Conservation (phyloP, 2,888 invertebrate genomes). For the Euspilapteryx auroguttella region DNA sequence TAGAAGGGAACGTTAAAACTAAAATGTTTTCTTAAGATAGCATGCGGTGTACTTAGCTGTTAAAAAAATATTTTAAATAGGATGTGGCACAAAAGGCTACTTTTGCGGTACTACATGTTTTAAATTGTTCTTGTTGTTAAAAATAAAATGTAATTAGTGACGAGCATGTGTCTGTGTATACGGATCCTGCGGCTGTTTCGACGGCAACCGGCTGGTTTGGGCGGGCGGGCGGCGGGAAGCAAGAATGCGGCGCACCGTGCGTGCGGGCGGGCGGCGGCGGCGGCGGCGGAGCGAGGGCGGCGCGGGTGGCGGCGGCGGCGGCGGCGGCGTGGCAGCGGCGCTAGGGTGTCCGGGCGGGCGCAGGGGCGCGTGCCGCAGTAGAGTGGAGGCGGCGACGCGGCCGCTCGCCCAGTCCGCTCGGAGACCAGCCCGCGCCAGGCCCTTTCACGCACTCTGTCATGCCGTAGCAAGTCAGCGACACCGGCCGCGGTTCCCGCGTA, state of each 20-base stretch:
- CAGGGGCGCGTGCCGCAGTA: constrained; percentile 54
- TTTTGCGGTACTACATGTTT: too few species aligned
- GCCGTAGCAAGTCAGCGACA: neutral
- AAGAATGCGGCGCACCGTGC: constrained; percentile 47
- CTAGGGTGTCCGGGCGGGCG: constrained; percentile 14
- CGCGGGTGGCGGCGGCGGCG: constrained; percentile 16
- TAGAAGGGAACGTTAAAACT: too few species aligned
- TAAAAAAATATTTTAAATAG: too few species aligned
- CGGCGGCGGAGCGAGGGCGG: constrained; percentile 14
- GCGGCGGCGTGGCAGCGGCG: constrained; percentile 21
- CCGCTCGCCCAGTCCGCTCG: constrained; percentile 23
- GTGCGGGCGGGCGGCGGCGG: constrained; percentile 29
- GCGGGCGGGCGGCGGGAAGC: constrained; percentile 17
- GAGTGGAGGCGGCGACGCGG: constrained; percentile 51
- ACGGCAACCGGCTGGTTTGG: too few species aligned
- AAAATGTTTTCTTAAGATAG: too few species aligned
- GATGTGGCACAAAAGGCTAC: too few species aligned
- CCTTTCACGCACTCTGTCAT: neutral
- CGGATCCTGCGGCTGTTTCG: constrained; percentile 15
- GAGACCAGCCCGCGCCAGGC: neutral
- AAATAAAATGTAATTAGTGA: too few species aligned
- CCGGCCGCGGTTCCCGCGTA: neutral
- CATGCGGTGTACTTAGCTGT: too few species aligned
- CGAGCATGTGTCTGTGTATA: constrained; percentile 39
- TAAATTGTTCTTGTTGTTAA: too few species aligned